These are phyloP conservation scores for Hemicrepidius hirtus DNA, from an alignment of 2,888 invertebrate species.

Conservation along the genomic window DNA sequence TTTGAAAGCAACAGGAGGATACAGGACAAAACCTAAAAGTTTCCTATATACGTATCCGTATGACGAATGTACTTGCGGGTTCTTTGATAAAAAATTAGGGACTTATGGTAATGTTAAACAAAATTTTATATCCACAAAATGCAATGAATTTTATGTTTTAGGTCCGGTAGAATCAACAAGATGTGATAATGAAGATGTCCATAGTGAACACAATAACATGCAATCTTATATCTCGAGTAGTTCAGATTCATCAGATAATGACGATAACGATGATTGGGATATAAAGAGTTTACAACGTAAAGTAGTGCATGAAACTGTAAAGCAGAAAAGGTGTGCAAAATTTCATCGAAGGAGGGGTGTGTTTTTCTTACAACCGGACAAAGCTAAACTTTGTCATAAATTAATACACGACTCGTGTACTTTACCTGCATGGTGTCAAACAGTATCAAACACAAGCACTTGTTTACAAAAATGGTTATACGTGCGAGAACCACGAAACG, in stretches of 20 bases:
- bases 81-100: constrained; percentile 8
- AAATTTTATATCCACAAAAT: not conserved
- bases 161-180: not conserved
- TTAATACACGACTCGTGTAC: constrained; percentile 27
- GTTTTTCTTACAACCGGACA: constrained; percentile 18
- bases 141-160: not conserved
- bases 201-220: not conserved
- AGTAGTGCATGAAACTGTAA: not conserved
- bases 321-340: not conserved
- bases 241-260: not conserved
- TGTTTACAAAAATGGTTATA: constrained; percentile 44
- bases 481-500: constrained; percentile 46
- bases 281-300: not conserved
- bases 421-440: constrained; percentile 30
- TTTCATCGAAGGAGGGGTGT: not conserved
- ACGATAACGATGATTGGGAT: constrained; percentile 17
- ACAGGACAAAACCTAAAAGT: constrained; percentile 57
- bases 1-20: constrained; percentile 38
- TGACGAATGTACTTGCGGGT: constrained; percentile 63
- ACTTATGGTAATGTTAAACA: not conserved
- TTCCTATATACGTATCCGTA: constrained; percentile 65
- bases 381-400: not conserved
- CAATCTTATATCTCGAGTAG: not conserved
- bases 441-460: constrained; percentile 14
- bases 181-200: not conserved